Evolutionary conservation across 2,888 invertebrate genomes (phyloP).

Genomic region (Cryptosula pallasiana): DNA sequence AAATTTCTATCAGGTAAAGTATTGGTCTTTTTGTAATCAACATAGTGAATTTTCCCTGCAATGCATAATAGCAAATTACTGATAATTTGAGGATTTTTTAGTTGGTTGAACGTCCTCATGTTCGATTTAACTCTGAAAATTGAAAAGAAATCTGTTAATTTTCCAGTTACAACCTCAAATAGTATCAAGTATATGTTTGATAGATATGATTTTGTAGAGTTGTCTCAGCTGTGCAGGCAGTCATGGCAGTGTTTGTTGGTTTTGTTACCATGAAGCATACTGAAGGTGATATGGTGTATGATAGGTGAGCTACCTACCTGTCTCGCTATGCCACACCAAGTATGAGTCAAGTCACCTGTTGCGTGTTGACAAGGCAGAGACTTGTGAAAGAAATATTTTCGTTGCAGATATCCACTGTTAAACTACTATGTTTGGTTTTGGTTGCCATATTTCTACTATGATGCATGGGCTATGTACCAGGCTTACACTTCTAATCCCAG

Average conservation of each 20-base stretch:
- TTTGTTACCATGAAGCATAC: background rate
- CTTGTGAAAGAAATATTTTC: background rate
- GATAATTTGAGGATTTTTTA: too few relatives aligned
- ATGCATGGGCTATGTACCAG: constrained; percentile 40
- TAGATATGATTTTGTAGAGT: background rate
- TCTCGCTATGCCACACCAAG: too few relatives aligned
- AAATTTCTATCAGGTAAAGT: background rate
- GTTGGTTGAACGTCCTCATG: too few relatives aligned
- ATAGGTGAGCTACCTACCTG: background rate
- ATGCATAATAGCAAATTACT: background rate
- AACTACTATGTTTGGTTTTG: constrained; percentile 41
- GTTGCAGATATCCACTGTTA: constrained; percentile 41
- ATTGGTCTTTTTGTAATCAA: background rate
- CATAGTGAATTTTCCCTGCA: background rate
- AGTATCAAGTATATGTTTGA: too few relatives aligned
- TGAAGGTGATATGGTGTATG: constrained; percentile 1
- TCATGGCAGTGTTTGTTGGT: background rate
- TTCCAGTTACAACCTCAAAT: background rate
- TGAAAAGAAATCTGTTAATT: too few relatives aligned
- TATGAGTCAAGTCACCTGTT: too few relatives aligned
- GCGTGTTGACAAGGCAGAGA: too few relatives aligned
- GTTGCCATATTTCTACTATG: constrained; percentile 43
- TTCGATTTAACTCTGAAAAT: too few relatives aligned
- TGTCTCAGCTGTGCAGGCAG: background rate
- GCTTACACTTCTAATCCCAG: constrained; percentile 32